A percentile compares a stretch with the other conserved stretches of the same genome.
phyloP scores from a whole-genome alignment of 2,888 invertebrate species.

The Drosophila kuntzei region DNA sequence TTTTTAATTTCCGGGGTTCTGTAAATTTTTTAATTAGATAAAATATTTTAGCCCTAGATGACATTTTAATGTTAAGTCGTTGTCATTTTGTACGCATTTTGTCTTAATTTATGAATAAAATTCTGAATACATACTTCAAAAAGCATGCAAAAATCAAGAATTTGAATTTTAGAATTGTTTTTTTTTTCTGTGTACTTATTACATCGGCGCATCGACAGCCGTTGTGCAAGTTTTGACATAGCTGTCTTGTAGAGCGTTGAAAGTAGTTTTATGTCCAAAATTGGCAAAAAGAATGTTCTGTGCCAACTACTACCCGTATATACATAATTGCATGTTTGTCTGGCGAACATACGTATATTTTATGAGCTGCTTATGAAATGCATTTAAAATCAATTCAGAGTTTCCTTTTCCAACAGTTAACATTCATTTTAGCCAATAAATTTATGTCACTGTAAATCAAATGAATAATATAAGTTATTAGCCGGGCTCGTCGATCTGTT shows the following conservation, averaged over 20 bases:
- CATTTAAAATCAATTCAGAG: constrained; percentile 20
- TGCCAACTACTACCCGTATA: not conserved
- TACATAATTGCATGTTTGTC: constrained; percentile 10
- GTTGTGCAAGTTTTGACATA: constrained; percentile 83
- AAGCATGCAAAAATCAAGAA: too few species aligned
- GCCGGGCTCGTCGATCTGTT: constrained; percentile 42
- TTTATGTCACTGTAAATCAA: constrained; percentile 67
- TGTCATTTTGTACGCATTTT: too few species aligned
- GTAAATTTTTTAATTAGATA: too few species aligned
- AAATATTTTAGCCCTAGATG: too few species aligned
- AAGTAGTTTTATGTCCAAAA: constrained; percentile 82
- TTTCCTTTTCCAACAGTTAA: constrained; percentile 4
- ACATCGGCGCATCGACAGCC: constrained; percentile 56
- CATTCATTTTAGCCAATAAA: constrained; percentile 40
- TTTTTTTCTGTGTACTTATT: too few species aligned
- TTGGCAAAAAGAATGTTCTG: constrained; percentile 34
- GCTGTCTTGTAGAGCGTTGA: constrained; percentile 76
- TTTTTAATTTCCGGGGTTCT: too few species aligned
- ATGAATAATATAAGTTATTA: constrained; percentile 68
- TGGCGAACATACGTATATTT: constrained; percentile 27
- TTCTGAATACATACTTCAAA: too few species aligned
- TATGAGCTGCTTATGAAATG: constrained; percentile 23
- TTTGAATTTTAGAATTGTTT: too few species aligned
- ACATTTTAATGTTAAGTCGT: too few species aligned
- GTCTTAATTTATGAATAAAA: too few species aligned